Conservation (phyloP, 2,888 invertebrate genomes). For the Buathra laborator region DNA sequence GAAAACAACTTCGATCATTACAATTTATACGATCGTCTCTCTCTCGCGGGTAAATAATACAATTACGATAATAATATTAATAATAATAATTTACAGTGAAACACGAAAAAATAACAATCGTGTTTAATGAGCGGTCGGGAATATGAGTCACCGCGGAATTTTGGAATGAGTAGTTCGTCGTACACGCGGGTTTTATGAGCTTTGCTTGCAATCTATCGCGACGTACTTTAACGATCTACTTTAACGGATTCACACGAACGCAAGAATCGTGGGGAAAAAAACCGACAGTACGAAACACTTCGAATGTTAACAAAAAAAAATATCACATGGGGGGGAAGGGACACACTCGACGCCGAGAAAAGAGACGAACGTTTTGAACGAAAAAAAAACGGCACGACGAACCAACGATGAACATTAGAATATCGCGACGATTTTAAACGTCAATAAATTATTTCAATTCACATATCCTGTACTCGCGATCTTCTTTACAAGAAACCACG, state of each 20-base stretch:
- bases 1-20: conserved; percentile 22
- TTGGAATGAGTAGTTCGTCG: conserved; percentile 61
- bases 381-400: conserved; percentile 57
- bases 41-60: conserved; percentile 70
- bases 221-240: not conserved
- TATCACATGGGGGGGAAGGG: conserved; percentile 57
- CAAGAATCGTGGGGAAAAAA: conserved; percentile 47
- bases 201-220: not conserved
- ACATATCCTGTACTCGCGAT: conserved; percentile 33
- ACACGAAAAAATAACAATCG: conserved; percentile 67
- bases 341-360: conserved; percentile 45
- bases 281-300: conserved; percentile 56
- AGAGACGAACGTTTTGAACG: conserved; percentile 60
- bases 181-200: not conserved
- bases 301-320: conserved; percentile 64
- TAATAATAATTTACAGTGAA: conserved; percentile 59
- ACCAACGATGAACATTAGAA: conserved; percentile 38
- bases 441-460: conserved; percentile 73
- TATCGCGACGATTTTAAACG: conserved; percentile 70
- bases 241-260: conserved; percentile 53
- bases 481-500: conserved; percentile 75
- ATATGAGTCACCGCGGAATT: conserved; percentile 58
- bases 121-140: conserved; percentile 57
- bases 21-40: conserved; percentile 66
- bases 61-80: conserved; percentile 73